Conservation (phyloP, 2,888 invertebrate genomes). For the Lypha dubia region DNA sequence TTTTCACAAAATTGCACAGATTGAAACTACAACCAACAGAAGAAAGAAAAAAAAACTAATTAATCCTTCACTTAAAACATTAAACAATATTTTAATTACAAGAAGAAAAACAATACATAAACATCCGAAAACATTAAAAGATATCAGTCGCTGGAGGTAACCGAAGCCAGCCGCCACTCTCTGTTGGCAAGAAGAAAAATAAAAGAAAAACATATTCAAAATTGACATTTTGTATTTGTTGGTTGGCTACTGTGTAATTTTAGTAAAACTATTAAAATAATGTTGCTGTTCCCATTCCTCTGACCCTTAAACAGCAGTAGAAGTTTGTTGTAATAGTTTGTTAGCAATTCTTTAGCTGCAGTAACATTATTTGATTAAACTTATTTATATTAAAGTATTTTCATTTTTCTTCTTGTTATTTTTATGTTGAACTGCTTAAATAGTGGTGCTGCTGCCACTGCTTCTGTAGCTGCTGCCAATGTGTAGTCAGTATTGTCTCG, state of each 20-base stretch:
- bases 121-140: not conserved
- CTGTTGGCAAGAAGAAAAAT: conserved; percentile 6
- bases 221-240: conserved; percentile 61
- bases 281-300: not conserved
- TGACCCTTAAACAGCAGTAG: conserved; percentile 31
- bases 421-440: conserved; percentile 56
- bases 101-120: not conserved
- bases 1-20: no score
- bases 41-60: not conserved
- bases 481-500: conserved; percentile 37
- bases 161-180: no score
- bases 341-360: conserved; percentile 22
- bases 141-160: conserved; percentile 13
- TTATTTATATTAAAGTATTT: conserved; percentile 43
- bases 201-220: conserved; percentile 17
- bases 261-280: conserved; percentile 35
- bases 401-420: conserved; percentile 46
- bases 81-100: conserved; percentile 42
- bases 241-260: conserved; percentile 61
- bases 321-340: conserved; percentile 21
- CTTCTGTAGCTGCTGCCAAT: conserved; percentile 15
- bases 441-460: conserved; percentile 44
- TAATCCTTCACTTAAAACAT: not conserved
- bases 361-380: conserved; percentile 55
- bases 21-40: not conserved